Conservation (phyloP, 2,797 vertebrate species). For the Typhlichthys eigenmanni region DNA sequence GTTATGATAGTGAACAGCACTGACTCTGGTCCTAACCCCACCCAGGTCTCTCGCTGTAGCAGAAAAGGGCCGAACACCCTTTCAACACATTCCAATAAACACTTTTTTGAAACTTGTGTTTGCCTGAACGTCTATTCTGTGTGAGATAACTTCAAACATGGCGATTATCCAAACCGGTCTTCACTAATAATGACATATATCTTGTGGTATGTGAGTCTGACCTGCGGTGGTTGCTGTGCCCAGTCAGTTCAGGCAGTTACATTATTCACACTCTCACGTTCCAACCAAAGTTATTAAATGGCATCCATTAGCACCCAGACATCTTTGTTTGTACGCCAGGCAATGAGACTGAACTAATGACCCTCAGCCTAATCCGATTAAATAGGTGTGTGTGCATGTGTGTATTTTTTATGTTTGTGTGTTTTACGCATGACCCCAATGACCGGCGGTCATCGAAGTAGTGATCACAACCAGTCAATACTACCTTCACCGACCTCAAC, state of each 20-base stretch:
- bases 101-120: neutral
- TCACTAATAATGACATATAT: neutral
- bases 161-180: too few species aligned
- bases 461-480: constrained; percentile 84
- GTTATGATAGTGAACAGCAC: constrained; percentile 15
- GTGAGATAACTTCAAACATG: neutral
- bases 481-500: constrained; percentile 41
- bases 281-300: constrained; percentile 71
- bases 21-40: constrained; percentile 16
- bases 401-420: constrained; percentile 18
- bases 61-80: neutral
- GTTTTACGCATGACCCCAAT: constrained; percentile 67
- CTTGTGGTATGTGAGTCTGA: neutral
- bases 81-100: neutral
- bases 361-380: constrained; percentile 78
- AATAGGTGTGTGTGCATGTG: constrained; percentile 25
- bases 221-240: neutral
- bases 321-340: constrained; percentile 76
- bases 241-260: neutral
- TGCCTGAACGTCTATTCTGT: neutral
- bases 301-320: constrained; percentile 57
- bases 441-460: constrained; percentile 74
- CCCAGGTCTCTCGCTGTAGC: neutral
- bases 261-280: constrained; percentile 34
- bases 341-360: constrained; percentile 72